Evolutionary conservation across 1,140 invertebrate species (phyloP), one percentile per base, ranked within the genome.

Genomic region (Drosophila tsacasi): DNA sequence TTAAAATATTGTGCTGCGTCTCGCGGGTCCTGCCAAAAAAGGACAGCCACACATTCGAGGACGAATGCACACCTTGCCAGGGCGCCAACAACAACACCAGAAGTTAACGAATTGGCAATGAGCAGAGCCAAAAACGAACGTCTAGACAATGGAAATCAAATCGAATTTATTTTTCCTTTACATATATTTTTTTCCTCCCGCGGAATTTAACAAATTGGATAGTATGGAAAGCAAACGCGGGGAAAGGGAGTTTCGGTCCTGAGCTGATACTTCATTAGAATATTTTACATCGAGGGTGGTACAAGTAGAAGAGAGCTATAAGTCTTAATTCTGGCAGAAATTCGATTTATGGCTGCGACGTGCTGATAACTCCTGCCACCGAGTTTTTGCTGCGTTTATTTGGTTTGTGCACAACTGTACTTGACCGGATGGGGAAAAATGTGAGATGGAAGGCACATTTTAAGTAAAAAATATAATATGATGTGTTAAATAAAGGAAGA

Each of bases 261-360:
- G 71, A 67, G 78, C 54, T 69, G 82, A 57, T 66, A 89, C 84
- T 85, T 85, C 83, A 85, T 85, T 85, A 85, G 54, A 82, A 82
- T 87, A 80, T 79, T 54, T 58, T 32, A 44, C 12, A 64, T 49
- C 46, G 64, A 62, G 72, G 66, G 58, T 35, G 40, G 42, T 46
- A 61, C 32, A 50, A 32, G 46, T 37, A 37, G 44, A 58, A 60
- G 32, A 55, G 35, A 57, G 81, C 76, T 71, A 91, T 86, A 90
- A 91, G 79, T 85, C 85, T 91, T 91, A 91, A 91, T 83, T 82
- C 79, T 87, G 83, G 68, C 84, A 83, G 81, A 61, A 57, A 58
- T 84, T 87, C 84, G 81, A 92, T 92, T 92, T 92, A 92, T 92
- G 84, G 85, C 79, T 69, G 73, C 81, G 83, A 92, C 91, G 91